phyloP scores from a whole-genome alignment of 2,888 invertebrate species.

The Orthosia gracilis region DNA sequence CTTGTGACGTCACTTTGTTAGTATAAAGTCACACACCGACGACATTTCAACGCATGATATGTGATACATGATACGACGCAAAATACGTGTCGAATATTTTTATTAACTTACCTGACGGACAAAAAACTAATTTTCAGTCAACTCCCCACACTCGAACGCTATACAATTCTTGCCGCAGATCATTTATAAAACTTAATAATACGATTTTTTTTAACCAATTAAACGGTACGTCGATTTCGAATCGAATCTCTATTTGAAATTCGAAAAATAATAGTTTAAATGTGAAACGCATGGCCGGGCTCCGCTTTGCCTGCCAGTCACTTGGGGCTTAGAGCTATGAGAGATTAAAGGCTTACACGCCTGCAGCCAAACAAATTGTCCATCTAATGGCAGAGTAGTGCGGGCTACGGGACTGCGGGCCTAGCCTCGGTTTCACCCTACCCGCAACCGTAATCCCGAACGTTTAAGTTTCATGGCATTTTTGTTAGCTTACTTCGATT shows the following conservation, averaged over 20 bases:
- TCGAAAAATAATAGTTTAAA: slow-evolving; percentile 61
- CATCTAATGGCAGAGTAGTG: slow-evolving; percentile 83
- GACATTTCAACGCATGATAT: no score
- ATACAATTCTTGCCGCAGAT: slow-evolving; percentile 5
- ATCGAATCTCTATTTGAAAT: slow-evolving; percentile 56
- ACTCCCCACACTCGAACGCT: background rate
- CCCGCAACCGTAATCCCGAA: slow-evolving; percentile 73
- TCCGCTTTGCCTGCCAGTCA: slow-evolving; percentile 62
- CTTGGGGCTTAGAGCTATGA: slow-evolving; percentile 75
- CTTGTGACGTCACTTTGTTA: no score
- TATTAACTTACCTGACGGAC: no score
- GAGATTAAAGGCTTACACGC: slow-evolving; percentile 84
- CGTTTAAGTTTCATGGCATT: slow-evolving; percentile 72
- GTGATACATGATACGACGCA: no score
- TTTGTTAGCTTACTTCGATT: slow-evolving; percentile 70
- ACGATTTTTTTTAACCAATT: slow-evolving; percentile 45
- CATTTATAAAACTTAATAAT: slow-evolving; percentile 27
- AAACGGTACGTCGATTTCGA: slow-evolving; percentile 49
- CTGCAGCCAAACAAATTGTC: slow-evolving; percentile 86
- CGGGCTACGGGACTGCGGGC: slow-evolving; percentile 61
- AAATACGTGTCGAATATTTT: no score
- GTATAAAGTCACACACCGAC: no score
- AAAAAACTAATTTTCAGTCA: no score
- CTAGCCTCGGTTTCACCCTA: slow-evolving; percentile 70
- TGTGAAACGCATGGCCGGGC: slow-evolving; percentile 49